Evolutionary conservation across 2,888 invertebrate species (phyloP).

Genomic region (Brachypterus glaber): DNA sequence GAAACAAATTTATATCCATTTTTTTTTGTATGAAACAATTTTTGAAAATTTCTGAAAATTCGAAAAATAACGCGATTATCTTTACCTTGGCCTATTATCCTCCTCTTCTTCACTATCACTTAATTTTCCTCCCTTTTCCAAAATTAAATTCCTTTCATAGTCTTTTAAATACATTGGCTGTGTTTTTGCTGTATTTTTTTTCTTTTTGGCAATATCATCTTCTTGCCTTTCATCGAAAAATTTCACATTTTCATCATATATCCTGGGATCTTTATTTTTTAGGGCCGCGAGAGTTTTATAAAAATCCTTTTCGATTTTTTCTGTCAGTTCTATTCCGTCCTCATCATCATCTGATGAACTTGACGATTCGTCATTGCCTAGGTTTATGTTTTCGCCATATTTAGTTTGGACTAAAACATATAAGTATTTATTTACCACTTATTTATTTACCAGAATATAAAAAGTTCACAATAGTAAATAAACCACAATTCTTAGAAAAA

Average conservation of each 20-base stretch:
- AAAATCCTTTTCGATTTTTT: slow-evolving; percentile 75
- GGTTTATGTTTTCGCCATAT: slow-evolving; percentile 51
- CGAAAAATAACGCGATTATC: slow-evolving; percentile 11
- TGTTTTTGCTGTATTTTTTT: slow-evolving; percentile 40
- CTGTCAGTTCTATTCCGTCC: slow-evolving; percentile 49
- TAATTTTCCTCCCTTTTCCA: slow-evolving; percentile 55
- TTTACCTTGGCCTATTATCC: slow-evolving; percentile 12
- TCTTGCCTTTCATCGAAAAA: slow-evolving; percentile 49
- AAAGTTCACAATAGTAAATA: too few relatives aligned
- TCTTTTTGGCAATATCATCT: slow-evolving; percentile 12
- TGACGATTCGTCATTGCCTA: slow-evolving; percentile 40
- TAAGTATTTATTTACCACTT: too few relatives aligned
- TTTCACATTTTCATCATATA: slow-evolving; percentile 67
- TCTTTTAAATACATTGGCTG: slow-evolving; percentile 63
- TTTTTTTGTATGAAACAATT: too few relatives aligned
- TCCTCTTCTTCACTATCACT: slow-evolving; percentile 40
- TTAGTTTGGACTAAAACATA: slow-evolving; percentile 65
- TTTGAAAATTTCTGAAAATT: too few relatives aligned
- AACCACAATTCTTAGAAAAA: too few relatives aligned
- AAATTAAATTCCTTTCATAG: slow-evolving; percentile 65
- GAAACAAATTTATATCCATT: too few relatives aligned
- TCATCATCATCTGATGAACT: slow-evolving; percentile 55
- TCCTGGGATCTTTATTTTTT: slow-evolving; percentile 80
- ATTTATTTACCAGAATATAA: too few relatives aligned
- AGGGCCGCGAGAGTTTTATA: slow-evolving; percentile 75